These are phyloP conservation scores for Whitmania pigra DNA, from an alignment of 1,140 invertebrate species.

Conservation along the genomic window DNA sequence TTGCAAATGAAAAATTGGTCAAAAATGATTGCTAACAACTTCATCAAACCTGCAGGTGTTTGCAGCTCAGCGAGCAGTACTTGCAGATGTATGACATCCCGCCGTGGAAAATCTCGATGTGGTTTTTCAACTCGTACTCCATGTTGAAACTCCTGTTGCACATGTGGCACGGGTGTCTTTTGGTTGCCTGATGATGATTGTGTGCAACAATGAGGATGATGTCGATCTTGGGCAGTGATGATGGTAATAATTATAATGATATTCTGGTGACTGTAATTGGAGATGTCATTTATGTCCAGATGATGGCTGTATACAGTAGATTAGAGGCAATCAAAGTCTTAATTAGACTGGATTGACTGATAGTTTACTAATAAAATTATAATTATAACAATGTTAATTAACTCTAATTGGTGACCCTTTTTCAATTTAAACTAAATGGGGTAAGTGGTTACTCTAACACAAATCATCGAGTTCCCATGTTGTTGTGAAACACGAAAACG, in stretches of 20 bases:
- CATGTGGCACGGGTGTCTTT: constrained; percentile 32
- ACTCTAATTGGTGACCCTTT: not conserved
- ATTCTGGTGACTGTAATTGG: no score
- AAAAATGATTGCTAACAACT: not conserved
- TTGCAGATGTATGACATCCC: constrained; percentile 43
- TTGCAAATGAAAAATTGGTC: no score
- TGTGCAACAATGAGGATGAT: not conserved
- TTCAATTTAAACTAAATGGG: not conserved
- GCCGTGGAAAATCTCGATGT: constrained; percentile 41
- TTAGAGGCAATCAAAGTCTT: no score
- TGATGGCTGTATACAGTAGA: no score
- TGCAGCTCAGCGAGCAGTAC: constrained; percentile 39
- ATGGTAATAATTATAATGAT: no score
- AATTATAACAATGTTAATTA: no score
- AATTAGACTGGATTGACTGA: no score
- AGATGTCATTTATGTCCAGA: no score
- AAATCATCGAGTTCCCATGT: not conserved
- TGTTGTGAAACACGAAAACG: no score
- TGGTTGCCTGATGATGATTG: not conserved
- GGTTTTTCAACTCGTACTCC: constrained; percentile 41
- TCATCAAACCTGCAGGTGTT: constrained; percentile 26
- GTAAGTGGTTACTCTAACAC: constrained; percentile 22
- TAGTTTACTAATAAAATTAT: no score
- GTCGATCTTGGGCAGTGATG: not conserved
- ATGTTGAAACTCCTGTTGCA: constrained; percentile 45